A percentile compares a stretch with the other conserved stretches of the same genome.
These are phyloP conservation scores for Drosophila mimetica DNA, from an alignment of 2,888 invertebrate genomes.

Conservation along the genomic window DNA sequence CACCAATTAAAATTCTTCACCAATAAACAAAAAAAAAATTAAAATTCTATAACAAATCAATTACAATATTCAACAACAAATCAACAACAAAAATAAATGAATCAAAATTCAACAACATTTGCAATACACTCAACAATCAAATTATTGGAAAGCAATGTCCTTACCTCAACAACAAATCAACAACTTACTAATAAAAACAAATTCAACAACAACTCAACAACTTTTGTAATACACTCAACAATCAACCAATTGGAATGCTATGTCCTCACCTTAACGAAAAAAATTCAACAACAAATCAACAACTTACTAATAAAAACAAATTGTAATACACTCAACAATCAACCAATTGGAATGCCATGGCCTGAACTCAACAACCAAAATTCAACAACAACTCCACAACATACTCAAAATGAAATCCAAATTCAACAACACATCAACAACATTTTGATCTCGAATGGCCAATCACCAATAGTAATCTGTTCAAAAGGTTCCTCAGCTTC, in stretches of 20 bases:
- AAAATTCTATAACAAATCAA: too few species aligned
- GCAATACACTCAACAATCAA: conserved; percentile 2
- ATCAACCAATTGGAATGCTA: background rate
- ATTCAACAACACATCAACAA: conserved; percentile 8
- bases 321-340: conserved; percentile 1
- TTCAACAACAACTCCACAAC: conserved; percentile 6
- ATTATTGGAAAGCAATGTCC: background rate
- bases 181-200: background rate
- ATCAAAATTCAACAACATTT: conserved; percentile 21
- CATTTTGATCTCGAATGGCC: conserved; percentile 14
- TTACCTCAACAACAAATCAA: conserved; percentile 15
- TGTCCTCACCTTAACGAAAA: background rate
- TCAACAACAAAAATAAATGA: background rate
- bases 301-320: too few species aligned
- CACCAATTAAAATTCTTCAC: background rate
- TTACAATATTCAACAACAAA: conserved; percentile 3
- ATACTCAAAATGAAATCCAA: conserved; percentile 10
- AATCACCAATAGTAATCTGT: conserved; percentile 75
- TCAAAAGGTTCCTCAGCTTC: conserved; percentile 83
- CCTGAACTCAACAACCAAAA: conserved; percentile 16
- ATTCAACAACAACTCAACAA: conserved; percentile 8
- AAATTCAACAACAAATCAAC: conserved; percentile 23
- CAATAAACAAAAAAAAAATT: conserved; percentile 1
- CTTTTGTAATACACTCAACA: background rate
- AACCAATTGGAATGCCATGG: background rate